Conservation (phyloP, 2,888 invertebrate genomes). For the Panorpa germanica region DNA sequence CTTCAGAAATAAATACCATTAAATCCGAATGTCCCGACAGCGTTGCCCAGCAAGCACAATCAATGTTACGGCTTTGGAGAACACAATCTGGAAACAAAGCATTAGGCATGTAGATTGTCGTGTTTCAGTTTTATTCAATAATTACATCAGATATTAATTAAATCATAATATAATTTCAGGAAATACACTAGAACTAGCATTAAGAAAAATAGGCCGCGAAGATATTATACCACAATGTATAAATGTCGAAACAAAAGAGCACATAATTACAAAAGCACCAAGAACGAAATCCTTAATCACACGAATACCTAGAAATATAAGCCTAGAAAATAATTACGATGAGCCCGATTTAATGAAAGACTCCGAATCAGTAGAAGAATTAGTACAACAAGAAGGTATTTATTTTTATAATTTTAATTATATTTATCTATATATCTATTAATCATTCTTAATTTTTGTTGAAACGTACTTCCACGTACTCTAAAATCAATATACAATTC, state of each 20-base stretch:
- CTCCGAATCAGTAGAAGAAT: constrained; percentile 27
- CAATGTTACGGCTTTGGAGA: constrained; percentile 38
- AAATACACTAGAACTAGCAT: constrained; percentile 62
- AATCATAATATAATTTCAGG: constrained; percentile 23
- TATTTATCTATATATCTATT: constrained; percentile 5
- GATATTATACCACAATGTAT: constrained; percentile 81
- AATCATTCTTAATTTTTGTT: constrained; percentile 5
- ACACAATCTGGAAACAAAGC: constrained; percentile 31
- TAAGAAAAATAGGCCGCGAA: constrained; percentile 71
- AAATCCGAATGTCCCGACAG: constrained; percentile 54
- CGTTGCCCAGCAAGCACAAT: constrained; percentile 56
- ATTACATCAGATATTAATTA: too few relatives aligned
- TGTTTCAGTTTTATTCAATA: too few relatives aligned
- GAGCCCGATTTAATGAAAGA: constrained; percentile 52
- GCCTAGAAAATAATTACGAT: constrained; percentile 31
- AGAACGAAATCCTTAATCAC: constrained; percentile 7
- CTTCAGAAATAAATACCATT: constrained; percentile 54
- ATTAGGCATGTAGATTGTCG: too few relatives aligned
- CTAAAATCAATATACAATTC: too few relatives aligned
- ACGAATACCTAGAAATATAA: constrained; percentile 22
- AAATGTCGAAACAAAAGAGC: constrained; percentile 23
- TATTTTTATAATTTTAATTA: constrained; percentile 1
- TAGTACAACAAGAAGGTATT: constrained; percentile 24
- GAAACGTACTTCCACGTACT: constrained; percentile 12
- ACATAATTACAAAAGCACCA: constrained; percentile 11